These are phyloP conservation scores for Trichogramma evanescens DNA, from an alignment of 2,888 invertebrate genomes.

Conservation along the genomic window DNA sequence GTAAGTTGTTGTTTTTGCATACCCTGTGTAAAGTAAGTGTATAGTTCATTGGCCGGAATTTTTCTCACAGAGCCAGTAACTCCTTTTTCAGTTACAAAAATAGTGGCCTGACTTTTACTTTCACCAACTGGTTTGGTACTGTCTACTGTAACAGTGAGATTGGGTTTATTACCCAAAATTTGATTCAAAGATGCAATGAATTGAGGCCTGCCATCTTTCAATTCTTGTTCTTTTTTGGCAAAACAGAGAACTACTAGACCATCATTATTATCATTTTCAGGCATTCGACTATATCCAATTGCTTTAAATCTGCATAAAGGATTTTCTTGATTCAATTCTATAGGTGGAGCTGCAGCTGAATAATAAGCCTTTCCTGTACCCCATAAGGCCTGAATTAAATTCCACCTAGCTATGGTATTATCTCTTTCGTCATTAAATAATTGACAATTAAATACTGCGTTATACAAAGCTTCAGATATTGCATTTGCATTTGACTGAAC, in stretches of 20 bases:
- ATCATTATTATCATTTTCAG: slow-evolving; percentile 81
- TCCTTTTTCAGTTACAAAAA: slow-evolving; percentile 67
- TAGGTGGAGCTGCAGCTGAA: slow-evolving; percentile 66
- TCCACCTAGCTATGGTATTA: slow-evolving; percentile 87
- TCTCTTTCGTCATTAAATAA: slow-evolving; percentile 95
- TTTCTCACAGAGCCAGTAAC: slow-evolving; percentile 59
- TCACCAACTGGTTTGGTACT: slow-evolving; percentile 73
- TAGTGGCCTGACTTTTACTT: slow-evolving; percentile 65
- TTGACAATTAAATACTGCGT: slow-evolving; percentile 69
- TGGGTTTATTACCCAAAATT: slow-evolving; percentile 78
- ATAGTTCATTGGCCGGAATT: slow-evolving; percentile 67
- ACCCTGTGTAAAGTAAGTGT: slow-evolving; percentile 63
- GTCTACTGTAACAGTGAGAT: slow-evolving; percentile 71
- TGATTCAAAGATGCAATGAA: slow-evolving; percentile 59
- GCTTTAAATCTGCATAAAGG: slow-evolving; percentile 91
- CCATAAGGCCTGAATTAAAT: slow-evolving; percentile 86
- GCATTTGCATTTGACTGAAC: slow-evolving; percentile 55
- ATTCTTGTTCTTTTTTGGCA: slow-evolving; percentile 72
- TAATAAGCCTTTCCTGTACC: slow-evolving; percentile 81
- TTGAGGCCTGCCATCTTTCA: slow-evolving; percentile 50
- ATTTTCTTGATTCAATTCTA: slow-evolving; percentile 82
- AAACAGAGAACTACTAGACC: slow-evolving; percentile 83
- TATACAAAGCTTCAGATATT: slow-evolving; percentile 61
- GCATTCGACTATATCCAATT: slow-evolving; percentile 84
- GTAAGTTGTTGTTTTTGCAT: slow-evolving; percentile 65